Conservation (phyloP, 2,113 vertebrate species). For the Lagopus muta region DNA sequence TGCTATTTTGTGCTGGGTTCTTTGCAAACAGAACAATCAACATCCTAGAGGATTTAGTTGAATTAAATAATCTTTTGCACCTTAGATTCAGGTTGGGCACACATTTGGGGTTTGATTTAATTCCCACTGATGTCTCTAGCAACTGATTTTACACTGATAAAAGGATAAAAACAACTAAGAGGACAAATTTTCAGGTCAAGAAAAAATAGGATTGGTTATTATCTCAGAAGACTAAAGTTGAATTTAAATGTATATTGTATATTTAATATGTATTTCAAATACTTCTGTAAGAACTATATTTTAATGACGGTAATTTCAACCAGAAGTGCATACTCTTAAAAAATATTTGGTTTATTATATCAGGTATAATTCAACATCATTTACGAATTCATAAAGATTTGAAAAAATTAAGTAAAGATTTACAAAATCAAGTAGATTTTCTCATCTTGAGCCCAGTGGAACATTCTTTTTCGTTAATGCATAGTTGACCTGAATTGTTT, state of each 20-base stretch:
- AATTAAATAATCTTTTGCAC: constrained; percentile 53
- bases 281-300: constrained; percentile 58
- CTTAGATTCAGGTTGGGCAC: constrained; percentile 30
- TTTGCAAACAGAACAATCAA: constrained; percentile 40
- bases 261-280: neutral
- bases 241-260: constrained; percentile 49
- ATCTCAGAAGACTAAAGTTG: constrained; percentile 45
- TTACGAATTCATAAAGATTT: neutral
- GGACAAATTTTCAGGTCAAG: constrained; percentile 46
- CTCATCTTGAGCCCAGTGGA: neutral
- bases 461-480: neutral
- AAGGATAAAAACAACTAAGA: constrained; percentile 48
- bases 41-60: constrained; percentile 24
- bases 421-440: neutral
- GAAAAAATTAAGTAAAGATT: neutral
- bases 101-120: constrained; percentile 16
- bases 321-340: neutral
- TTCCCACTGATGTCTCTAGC: neutral
- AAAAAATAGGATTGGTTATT: constrained; percentile 41
- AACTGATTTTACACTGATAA: constrained; percentile 58
- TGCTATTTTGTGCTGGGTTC: constrained; percentile 5
- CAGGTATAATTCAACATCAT: neutral
- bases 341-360: neutral
- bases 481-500: neutral
- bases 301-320: neutral